Conservation (phyloP, 2,113 vertebrate genomes). For the Smithornis capensis region DNA sequence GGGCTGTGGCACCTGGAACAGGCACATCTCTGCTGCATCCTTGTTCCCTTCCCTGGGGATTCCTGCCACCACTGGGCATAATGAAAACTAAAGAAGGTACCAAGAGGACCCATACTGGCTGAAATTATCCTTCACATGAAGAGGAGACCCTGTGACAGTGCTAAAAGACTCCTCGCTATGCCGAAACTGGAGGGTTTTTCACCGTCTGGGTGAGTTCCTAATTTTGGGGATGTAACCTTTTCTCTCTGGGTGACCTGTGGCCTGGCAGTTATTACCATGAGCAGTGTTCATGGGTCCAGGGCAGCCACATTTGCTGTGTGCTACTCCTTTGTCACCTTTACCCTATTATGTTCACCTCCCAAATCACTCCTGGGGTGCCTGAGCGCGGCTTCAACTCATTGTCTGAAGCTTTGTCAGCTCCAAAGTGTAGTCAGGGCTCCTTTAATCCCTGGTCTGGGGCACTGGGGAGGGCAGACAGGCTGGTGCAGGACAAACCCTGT, state of each 20-base stretch:
- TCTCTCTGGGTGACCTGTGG: not conserved
- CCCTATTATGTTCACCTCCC: no score
- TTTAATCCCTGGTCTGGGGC: not conserved
- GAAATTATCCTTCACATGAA: not conserved
- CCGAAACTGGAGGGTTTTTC: not conserved
- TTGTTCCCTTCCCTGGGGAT: no score
- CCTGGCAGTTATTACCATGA: not conserved
- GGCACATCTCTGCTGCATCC: fast-evolving
- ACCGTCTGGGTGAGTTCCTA: fast-evolving
- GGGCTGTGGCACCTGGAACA: not conserved
- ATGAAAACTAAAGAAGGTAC: not conserved
- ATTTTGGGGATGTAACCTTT: not conserved
- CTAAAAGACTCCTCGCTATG: not conserved
- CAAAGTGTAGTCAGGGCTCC: not conserved
- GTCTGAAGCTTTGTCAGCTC: not conserved
- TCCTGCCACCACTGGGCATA: not conserved
- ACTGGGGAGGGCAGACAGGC: not conserved
- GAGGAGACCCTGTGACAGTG: not conserved
- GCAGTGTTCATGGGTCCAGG: fast-evolving
- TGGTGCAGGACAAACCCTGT: not conserved
- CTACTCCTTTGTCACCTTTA: not conserved
- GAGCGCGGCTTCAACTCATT: not conserved
- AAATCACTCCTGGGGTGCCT: not conserved
- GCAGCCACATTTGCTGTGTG: not conserved
- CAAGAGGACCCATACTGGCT: not conserved